Evolutionary conservation across 2,888 invertebrate species (phyloP).

Genomic region (Chalcosyrphus nemorum): DNA sequence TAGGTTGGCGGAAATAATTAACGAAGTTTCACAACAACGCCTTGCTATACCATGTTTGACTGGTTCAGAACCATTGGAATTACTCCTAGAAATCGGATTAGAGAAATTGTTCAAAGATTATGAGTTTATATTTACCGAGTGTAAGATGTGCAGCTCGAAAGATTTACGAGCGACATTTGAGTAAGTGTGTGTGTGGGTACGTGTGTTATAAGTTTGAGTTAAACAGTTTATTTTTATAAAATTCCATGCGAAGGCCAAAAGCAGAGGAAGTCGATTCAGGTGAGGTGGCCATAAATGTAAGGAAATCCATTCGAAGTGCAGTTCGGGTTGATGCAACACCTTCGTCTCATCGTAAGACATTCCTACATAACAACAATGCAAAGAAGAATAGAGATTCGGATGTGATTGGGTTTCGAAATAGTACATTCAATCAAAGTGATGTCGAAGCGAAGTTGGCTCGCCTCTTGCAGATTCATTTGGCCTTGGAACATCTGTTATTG

Average conservation of each 20-base stretch:
- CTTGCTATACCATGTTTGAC: constrained; percentile 81
- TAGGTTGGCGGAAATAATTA: constrained; percentile 81
- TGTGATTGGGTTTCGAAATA: constrained; percentile 79
- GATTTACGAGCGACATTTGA: constrained; percentile 75
- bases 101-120: constrained; percentile 81
- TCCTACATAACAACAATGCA: constrained; percentile 76
- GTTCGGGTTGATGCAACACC: constrained; percentile 74
- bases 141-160: constrained; percentile 79
- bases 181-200: constrained; percentile 17
- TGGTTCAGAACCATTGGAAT: constrained; percentile 81
- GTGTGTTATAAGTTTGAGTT: neutral
- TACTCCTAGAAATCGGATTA: constrained; percentile 81
- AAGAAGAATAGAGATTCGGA: constrained; percentile 74
- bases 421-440: constrained; percentile 78
- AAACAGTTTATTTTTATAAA: neutral
- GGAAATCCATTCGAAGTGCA: constrained; percentile 80
- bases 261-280: constrained; percentile 8
- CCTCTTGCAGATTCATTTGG: constrained; percentile 79
- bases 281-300: constrained; percentile 75
- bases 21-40: constrained; percentile 80
- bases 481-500: constrained; percentile 80
- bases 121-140: constrained; percentile 80
- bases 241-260: constrained; percentile 21
- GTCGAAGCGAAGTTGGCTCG: constrained; percentile 77
- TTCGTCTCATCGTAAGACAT: constrained; percentile 76